Evolutionary conservation across 2,888 invertebrate species (phyloP).

Genomic region (Mechanitis mazaeus): DNA sequence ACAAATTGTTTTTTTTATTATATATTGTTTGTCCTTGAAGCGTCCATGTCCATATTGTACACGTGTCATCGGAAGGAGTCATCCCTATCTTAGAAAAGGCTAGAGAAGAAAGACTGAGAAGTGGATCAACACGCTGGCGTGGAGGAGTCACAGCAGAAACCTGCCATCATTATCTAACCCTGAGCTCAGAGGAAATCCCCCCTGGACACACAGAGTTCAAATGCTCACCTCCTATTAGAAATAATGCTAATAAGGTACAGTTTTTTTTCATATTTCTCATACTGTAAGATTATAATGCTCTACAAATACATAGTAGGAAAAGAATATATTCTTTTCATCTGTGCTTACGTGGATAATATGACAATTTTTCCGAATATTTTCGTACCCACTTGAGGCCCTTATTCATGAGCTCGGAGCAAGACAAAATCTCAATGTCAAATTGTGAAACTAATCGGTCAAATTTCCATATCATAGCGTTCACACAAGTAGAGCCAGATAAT

Average conservation of each 20-base stretch:
- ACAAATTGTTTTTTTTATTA: background rate
- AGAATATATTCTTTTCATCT: no score
- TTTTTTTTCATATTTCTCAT: no score
- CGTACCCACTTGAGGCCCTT: no score
- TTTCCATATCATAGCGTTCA: no score
- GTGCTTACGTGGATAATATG: no score
- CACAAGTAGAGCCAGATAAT: no score
- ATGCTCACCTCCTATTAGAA: conserved; percentile 83
- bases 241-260: conserved; percentile 74
- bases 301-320: no score
- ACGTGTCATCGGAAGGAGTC: conserved; percentile 80
- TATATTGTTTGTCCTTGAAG: conserved; percentile 43
- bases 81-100: conserved; percentile 75
- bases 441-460: no score
- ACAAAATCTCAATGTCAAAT: no score
- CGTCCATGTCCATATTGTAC: conserved; percentile 81
- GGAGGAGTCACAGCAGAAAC: conserved; percentile 82
- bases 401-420: no score
- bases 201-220: conserved; percentile 81
- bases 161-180: conserved; percentile 83
- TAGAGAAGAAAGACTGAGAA: conserved; percentile 55
- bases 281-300: no score
- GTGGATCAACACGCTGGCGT: conserved; percentile 73
- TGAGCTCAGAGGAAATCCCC: conserved; percentile 80
- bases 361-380: no score